Evolutionary conservation across 2,113 vertebrate species (phyloP).

Genomic region (Chiloscyllium plagiosum): DNA sequence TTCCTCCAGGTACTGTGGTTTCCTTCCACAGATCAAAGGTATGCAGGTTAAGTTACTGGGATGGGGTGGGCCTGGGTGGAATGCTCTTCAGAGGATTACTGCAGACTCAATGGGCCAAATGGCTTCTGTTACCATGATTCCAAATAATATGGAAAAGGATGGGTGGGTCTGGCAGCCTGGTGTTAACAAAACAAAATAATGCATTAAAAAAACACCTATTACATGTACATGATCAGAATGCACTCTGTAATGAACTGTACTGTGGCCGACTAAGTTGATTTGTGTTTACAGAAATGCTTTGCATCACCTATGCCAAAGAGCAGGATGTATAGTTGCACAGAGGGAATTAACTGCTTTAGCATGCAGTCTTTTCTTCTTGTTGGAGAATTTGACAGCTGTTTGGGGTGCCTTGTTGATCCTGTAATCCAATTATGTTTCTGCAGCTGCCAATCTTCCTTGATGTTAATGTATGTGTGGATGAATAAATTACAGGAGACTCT

Average conservation of each 20-base stretch:
- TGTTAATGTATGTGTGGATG: not conserved
- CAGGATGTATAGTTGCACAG: not conserved
- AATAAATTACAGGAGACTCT: not conserved
- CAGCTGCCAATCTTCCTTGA: not conserved
- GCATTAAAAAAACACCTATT: not conserved
- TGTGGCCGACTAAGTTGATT: not conserved
- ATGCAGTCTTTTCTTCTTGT: not conserved
- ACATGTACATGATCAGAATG: not conserved
- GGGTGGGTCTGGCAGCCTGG: too few relatives aligned
- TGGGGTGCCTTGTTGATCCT: conserved; percentile 17
- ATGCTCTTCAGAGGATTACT: too few relatives aligned
- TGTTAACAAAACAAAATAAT: not conserved
- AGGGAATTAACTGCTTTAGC: not conserved
- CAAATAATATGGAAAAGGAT: too few relatives aligned
- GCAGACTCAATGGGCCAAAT: too few relatives aligned
- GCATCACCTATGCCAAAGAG: conserved; percentile 14
- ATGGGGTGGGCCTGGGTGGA: too few relatives aligned
- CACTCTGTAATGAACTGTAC: not conserved
- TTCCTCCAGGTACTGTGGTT: too few relatives aligned
- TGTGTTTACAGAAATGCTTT: not conserved
- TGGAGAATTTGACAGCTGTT: conserved; percentile 7
- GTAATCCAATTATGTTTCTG: conserved; percentile 26
- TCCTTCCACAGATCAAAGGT: too few relatives aligned
- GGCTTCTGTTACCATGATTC: too few relatives aligned
- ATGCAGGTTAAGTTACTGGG: too few relatives aligned